Evolutionary conservation across 1,140 invertebrate species (phyloP), one percentile per base, ranked within the genome.

Genomic region (Nylanderia fulva): DNA sequence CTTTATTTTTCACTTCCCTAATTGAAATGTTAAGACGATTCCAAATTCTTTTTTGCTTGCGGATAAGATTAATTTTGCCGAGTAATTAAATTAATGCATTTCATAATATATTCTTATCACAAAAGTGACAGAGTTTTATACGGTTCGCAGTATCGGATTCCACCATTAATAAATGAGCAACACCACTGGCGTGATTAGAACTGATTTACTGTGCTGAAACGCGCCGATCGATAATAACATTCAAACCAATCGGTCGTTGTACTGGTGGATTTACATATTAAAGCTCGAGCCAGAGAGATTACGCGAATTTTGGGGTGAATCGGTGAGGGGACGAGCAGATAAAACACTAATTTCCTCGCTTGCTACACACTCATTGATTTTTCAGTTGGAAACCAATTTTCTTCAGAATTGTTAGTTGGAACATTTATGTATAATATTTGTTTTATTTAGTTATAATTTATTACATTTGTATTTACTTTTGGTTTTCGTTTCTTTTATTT

Each of bases 251-350:
- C 29, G 72, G 76, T 83, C 64, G 86, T 88, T 89, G 80, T 75
- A 74, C 58, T 42, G 54, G 77, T 58, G 86, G 86, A 88, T 89
- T 89, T 89, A 88, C 88, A 88, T 86, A 88, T 88, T 89, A 88
- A 87, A 89, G 75, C 84, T 85, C 84, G 69, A 86, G 71, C 86
- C 84, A 56, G 21, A 52, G 87, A 88, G 88, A 89, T 89, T 89
- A 89, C 84, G 29, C 36, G 76, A 76, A 83, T 86, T 86, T 88
- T 84, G 36, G 83, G 36, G 42, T 48, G 61, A 33, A 66, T 33
- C 21, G 60, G 13, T 0, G 24, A 7, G 9, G 27, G 21, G 7
- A 24, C 21, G 45, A 61, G 29, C 63, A 79, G 36, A 21, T 68
- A 63, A 66, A 79, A 79, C 21, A 83, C 76, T 88, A 85, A 89